Conservation (phyloP, 2,113 vertebrate species). For the Silurus glanis region DNA sequence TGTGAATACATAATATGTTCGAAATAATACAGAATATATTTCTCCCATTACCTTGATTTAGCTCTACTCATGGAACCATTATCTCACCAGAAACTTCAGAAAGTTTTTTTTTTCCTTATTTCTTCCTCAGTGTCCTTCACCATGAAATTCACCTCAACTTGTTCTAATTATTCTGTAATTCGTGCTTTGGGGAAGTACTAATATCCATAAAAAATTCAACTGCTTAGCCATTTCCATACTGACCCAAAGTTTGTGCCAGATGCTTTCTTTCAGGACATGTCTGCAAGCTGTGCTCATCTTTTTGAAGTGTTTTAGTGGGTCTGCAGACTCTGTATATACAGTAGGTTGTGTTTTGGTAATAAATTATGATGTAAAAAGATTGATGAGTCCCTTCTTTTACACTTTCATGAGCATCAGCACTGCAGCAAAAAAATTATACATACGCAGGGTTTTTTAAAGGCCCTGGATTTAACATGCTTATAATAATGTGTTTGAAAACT, state of each 20-base stretch:
- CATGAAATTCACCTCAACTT: neutral
- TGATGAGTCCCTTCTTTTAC: constrained; percentile 3
- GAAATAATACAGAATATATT: too few species aligned
- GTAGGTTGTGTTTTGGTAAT: constrained; percentile 9
- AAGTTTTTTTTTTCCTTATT: neutral
- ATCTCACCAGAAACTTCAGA: neutral
- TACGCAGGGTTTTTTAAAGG: neutral
- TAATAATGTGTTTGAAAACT: constrained; percentile 3
- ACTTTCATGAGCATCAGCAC: constrained; percentile 20
- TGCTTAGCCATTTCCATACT: neutral
- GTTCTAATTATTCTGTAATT: constrained; percentile 17
- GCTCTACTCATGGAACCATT: neutral
- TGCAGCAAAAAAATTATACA: neutral
- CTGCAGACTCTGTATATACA: constrained; percentile 21
- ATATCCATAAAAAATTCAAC: constrained; percentile 19
- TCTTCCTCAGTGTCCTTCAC: neutral
- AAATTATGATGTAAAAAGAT: constrained; percentile 35
- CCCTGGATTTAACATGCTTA: neutral
- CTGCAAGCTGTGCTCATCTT: neutral
- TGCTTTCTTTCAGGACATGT: constrained; percentile 22
- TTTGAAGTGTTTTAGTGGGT: constrained; percentile 7
- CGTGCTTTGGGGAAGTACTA: neutral
- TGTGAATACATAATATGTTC: too few species aligned
- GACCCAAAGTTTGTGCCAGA: constrained; percentile 22
- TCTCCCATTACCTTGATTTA: neutral